These are phyloP conservation scores for Phocides pigmalion DNA, from an alignment of 1,140 invertebrate genomes.

Conservation along the genomic window DNA sequence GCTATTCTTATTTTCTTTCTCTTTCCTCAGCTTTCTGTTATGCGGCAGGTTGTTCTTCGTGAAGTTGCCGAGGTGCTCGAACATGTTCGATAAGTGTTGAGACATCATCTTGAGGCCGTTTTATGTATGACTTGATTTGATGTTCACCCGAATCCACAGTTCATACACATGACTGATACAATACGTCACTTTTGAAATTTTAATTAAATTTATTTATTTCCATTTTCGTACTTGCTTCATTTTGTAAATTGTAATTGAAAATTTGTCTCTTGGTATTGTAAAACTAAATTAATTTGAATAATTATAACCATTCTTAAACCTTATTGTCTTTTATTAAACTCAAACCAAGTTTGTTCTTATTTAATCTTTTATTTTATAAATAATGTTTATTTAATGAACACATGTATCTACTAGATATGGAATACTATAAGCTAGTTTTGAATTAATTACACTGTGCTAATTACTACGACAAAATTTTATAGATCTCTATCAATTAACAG, in stretches of 20 bases:
- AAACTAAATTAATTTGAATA: neutral
- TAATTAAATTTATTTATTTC: neutral
- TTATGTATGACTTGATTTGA: slow-evolving; percentile 12
- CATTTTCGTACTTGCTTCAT: neutral
- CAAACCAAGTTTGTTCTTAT: neutral
- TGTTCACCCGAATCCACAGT: slow-evolving; percentile 18
- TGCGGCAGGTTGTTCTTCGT: slow-evolving; percentile 81
- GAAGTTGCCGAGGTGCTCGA: slow-evolving; percentile 82
- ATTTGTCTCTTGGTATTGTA: slow-evolving; percentile 42
- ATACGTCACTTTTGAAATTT: slow-evolving; percentile 18
- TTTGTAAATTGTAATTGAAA: slow-evolving; percentile 40
- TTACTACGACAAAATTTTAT: too few relatives aligned
- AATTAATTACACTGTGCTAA: too few relatives aligned
- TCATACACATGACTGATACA: slow-evolving; percentile 41
- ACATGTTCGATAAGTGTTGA: slow-evolving; percentile 80
- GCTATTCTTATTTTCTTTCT: slow-evolving; percentile 65
- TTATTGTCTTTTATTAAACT: neutral
- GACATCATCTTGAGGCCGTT: slow-evolving; percentile 74
- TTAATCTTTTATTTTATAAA: too few relatives aligned
- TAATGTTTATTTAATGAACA: too few relatives aligned
- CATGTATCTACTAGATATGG: too few relatives aligned
- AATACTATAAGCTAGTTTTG: too few relatives aligned
- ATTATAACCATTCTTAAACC: neutral
- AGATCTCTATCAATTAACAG: too few relatives aligned
- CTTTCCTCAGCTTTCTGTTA: slow-evolving; percentile 70